Evolutionary conservation across 2,113 vertebrate species (phyloP), one percentile per base, ranked within the genome.

Genomic region (Saccopteryx leptura): DNA sequence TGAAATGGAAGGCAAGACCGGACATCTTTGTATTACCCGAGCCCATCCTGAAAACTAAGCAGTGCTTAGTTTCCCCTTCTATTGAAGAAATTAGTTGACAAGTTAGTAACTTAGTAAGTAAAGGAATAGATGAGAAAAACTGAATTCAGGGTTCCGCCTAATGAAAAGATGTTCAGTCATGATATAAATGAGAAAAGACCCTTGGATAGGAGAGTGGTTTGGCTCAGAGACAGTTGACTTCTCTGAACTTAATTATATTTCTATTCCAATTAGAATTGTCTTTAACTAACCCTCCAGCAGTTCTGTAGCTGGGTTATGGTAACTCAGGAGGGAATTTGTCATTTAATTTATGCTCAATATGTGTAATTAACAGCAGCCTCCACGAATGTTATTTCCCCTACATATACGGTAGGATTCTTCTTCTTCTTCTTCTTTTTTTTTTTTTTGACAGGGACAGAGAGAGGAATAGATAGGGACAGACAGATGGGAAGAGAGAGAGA

Each of bases 231-330:
- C 26, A 1, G 72, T 56, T 83, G 90, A 91, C 85, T 92, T 92
- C 72, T 68, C 72, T 83, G 24, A 97, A 83, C 82, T 95, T 97
- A 97, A 97, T 97, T 97, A 95, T 96, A 92, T 97, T 97, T 96
- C 97, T 90, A 92, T 93, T 94, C 94, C 94, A 97, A 97, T 97
- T 97, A 97, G 23, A 87, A 96, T 86, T 58, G 88, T 95, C 94
- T 97, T 97, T 96, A 97, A 96, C 96, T 96, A 96, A 95, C 82
- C 78, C 85, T 94, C 85, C 68, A 96, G 96, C 84, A 85, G 85
- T 93, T 94, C 88, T 52, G 48, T 95, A 82, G 80, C 74, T 96
- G 68, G 54, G 92, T 94, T 96, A 69, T 95, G 95, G 31, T 81
- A 92, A 85, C 78, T 97, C 97, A 95, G 86, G 88, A 95, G 96